These are phyloP conservation scores for Wiebesia pumilae DNA, from an alignment of 1,140 invertebrate species.

Conservation along the genomic window DNA sequence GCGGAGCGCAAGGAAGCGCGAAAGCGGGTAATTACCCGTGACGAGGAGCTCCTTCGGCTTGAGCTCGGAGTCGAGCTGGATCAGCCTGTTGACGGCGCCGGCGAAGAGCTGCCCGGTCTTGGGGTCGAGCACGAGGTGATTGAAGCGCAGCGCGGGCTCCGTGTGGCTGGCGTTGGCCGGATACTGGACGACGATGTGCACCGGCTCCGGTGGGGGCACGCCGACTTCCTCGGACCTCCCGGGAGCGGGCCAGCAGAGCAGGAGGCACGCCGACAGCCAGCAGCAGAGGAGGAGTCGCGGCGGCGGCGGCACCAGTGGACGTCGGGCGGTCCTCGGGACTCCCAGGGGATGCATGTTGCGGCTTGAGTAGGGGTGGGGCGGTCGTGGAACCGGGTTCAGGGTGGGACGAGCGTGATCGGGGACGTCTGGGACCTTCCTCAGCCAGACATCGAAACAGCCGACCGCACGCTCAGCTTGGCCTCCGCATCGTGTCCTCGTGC, in stretches of 20 bases:
- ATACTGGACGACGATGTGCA: conserved; percentile 65
- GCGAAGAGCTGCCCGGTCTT: conserved; percentile 81
- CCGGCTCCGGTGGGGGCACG: background rate
- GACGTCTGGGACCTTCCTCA: conserved; percentile 48
- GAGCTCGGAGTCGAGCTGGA: conserved; percentile 86
- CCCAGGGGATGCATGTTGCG: conserved; percentile 66
- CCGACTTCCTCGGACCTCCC: background rate
- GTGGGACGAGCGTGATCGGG: background rate
- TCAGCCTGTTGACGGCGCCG: conserved; percentile 88
- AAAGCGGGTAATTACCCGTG: conserved; percentile 71
- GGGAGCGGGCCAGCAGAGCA: background rate
- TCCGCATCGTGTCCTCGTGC: conserved; percentile 61
- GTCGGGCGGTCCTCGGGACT: conserved; percentile 57
- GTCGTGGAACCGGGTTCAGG: background rate
- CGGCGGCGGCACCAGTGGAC: conserved; percentile 56
- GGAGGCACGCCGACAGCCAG: background rate
- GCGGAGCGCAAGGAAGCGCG: background rate
- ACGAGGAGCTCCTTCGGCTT: conserved; percentile 80
- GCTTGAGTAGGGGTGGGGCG: conserved; percentile 28
- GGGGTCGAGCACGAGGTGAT: conserved; percentile 80
- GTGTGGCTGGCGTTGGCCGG: conserved; percentile 65
- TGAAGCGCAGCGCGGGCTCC: conserved; percentile 70
- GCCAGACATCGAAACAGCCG: conserved; percentile 66
- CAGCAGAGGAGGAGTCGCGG: conserved; percentile 42
- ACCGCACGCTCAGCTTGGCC: conserved; percentile 55